Base-by-base conservation (phyloP, 2,888 invertebrate species). In the Panopea generosa region DNA sequence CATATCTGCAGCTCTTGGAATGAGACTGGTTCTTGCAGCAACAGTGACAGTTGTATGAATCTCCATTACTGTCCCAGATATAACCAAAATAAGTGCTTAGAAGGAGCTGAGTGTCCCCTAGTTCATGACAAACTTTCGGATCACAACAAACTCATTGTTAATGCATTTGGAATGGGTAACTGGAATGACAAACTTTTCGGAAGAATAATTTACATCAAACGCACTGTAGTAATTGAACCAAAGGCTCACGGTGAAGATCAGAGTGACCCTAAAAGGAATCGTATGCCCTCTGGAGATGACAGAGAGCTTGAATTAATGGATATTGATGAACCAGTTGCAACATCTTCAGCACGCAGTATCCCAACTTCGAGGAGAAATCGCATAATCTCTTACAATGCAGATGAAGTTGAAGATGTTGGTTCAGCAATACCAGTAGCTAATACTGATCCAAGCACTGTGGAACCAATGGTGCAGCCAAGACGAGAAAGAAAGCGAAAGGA, bases 51-150 rank as follows among this genome's bases (percentile, higher is more conserved):
- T 9, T 82, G 84, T 49, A 18, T 43, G 20, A 55, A 70, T n/a
- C 74, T 84, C 27, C 84, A 84, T 52, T 43, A 82, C n/a, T 84
- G 84, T 65, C 70, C 70, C 53, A 70, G 77, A 18, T 77, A 66
- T 53, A 33, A 82, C 2, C 67, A 59, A 49, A 77, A 77, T 2
- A 57, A 74, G 18, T 84, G 84, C 47, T 53, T 70, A 18, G 56
- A 70, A 33, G 77, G 59, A 20, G 55, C 22, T 18, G 59, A 18
- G 2, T 84, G 84, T 52, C 11, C 38, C 0, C 33, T 74, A 18
- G 52, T 20, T 9, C 78, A 78, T 71, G 66, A 73, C 20, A 50
- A 47, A 20, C 18, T 7, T 14, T 71, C 74, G 11, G 43, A 47
- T 1, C 78, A 78, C 33, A 78, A 78, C 52, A 60, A 60, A 26